phyloP scores from a whole-genome alignment of 2,113 vertebrate species.

The Chauna torquata region DNA sequence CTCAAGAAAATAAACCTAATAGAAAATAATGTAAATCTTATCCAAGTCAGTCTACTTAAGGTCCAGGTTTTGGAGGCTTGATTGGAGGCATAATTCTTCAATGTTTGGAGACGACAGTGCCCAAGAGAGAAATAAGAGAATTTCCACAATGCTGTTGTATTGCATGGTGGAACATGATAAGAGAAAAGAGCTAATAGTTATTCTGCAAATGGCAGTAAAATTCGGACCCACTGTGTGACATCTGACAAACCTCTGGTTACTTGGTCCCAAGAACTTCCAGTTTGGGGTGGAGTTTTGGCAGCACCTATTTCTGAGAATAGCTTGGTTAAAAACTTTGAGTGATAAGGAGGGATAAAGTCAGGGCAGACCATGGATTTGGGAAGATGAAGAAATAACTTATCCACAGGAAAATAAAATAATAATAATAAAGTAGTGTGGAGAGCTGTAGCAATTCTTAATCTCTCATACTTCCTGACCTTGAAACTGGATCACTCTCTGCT shows the following conservation, averaged over 20 bases:
- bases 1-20: neutral
- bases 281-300: neutral
- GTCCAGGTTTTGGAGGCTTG: neutral
- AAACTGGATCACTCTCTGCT: neutral
- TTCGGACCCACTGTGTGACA: neutral
- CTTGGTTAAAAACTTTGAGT: neutral
- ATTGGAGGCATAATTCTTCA: neutral
- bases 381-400: neutral
- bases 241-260: neutral
- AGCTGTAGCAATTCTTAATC: neutral
- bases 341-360: neutral
- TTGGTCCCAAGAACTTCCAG: neutral
- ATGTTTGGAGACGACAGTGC: neutral
- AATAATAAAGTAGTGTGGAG: neutral
- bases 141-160: neutral
- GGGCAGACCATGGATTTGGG: neutral
- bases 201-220: neutral
- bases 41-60: neutral
- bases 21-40: neutral
- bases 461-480: neutral
- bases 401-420: neutral
- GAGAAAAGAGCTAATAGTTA: neutral
- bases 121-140: neutral
- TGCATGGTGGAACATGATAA: neutral
- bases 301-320: neutral